These are phyloP conservation scores for Cataglyphis hispanica DNA, from an alignment of 1,140 invertebrate species.

Conservation along the genomic window DNA sequence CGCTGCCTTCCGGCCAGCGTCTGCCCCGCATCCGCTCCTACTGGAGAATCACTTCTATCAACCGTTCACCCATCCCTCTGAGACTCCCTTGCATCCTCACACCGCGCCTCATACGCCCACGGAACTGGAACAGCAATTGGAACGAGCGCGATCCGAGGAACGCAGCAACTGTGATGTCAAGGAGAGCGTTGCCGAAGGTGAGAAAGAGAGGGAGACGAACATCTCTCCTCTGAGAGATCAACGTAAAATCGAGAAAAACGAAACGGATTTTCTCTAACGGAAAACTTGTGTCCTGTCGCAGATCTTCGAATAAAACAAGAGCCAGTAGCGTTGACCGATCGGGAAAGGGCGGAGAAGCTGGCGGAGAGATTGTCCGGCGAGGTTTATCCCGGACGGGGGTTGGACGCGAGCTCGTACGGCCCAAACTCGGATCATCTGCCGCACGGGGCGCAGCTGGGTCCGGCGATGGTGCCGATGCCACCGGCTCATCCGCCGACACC, in stretches of 20 bases:
- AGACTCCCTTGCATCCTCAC: slow-evolving; percentile 82
- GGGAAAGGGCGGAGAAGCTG: slow-evolving; percentile 85
- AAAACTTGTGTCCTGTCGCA: slow-evolving; percentile 67
- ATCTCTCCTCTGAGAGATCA: background rate
- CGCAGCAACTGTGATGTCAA: slow-evolving; percentile 82
- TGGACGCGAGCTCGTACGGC: slow-evolving; percentile 81
- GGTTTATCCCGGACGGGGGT: slow-evolving; percentile 79
- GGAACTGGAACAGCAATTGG: slow-evolving; percentile 83
- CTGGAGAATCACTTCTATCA: slow-evolving; percentile 84
- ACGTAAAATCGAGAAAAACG: background rate
- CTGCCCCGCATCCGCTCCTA: slow-evolving; percentile 87
- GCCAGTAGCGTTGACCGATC: slow-evolving; percentile 84
- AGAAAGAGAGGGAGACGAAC: background rate
- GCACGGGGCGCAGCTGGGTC: slow-evolving; percentile 75
- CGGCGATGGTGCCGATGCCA: slow-evolving; percentile 78
- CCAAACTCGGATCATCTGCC: slow-evolving; percentile 81
- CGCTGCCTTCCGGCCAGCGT: slow-evolving; percentile 87
- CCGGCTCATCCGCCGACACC: slow-evolving; percentile 82
- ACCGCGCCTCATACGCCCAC: slow-evolving; percentile 84
- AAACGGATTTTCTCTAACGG: background rate
- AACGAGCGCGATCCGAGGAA: slow-evolving; percentile 82
- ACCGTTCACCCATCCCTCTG: slow-evolving; percentile 80
- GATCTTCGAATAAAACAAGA: slow-evolving; percentile 90
- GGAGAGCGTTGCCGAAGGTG: slow-evolving; percentile 85
- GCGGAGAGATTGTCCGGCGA: slow-evolving; percentile 85